Evolutionary conservation across 92 coral and sea anemone genomes (phyloP).

Genomic region (Chrysogorgia sp.): DNA sequence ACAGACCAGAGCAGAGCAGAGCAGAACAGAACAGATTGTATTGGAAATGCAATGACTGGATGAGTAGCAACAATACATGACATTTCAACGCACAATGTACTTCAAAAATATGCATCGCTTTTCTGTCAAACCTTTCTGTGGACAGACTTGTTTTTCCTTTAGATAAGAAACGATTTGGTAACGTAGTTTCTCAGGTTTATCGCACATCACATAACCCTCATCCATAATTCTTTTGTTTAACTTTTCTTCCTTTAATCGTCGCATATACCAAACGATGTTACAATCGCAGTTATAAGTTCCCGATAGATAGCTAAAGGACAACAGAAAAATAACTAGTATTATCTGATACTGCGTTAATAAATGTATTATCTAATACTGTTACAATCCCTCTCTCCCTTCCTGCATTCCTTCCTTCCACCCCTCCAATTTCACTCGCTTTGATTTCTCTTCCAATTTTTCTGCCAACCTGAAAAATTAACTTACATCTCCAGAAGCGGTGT

Average conservation of each 20-base stretch:
- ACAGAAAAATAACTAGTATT: too few species aligned
- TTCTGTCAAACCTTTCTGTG: slow-evolving; percentile 9
- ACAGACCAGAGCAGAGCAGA: too few species aligned
- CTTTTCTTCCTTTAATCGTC: neutral
- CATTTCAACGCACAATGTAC: too few species aligned
- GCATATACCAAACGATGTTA: slow-evolving; percentile 14
- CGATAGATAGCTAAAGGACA: neutral
- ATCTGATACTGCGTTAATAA: too few species aligned
- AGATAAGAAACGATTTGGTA: neutral
- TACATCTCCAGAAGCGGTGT: neutral
- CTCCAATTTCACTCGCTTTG: too few species aligned
- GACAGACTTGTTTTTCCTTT: slow-evolving; percentile 4
- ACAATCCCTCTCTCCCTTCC: too few species aligned
- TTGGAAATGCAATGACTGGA: neutral
- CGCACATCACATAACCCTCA: neutral
- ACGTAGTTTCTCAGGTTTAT: neutral
- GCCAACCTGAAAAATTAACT: neutral
- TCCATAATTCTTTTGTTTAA: neutral
- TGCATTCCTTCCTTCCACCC: too few species aligned
- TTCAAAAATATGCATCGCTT: neutral
- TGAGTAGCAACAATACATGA: neutral
- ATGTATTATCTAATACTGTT: too few species aligned
- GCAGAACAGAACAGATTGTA: too few species aligned
- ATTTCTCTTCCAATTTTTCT: too few species aligned
- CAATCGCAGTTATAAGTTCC: slow-evolving; percentile 9